Conservation (phyloP, 2,888 invertebrate species). For the Celastrina argiolus region DNA sequence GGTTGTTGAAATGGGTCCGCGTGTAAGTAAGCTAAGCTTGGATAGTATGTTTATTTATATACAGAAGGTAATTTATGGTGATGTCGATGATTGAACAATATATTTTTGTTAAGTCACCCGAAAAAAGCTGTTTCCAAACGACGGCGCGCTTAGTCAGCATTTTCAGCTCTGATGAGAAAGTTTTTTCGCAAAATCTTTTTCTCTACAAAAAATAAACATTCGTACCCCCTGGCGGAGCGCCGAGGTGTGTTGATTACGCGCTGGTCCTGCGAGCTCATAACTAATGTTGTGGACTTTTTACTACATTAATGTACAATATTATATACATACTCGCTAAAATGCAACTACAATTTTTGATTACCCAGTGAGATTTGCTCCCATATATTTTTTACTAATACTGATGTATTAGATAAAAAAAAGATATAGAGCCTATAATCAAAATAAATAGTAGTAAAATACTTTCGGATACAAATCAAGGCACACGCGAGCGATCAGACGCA, state of each 20-base stretch:
- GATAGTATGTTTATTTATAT: not conserved
- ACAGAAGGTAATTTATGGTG: not conserved
- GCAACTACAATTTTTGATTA: too few species aligned
- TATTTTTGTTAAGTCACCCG: slow-evolving; percentile 6
- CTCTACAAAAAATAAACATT: slow-evolving; percentile 9
- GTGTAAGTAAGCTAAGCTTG: too few species aligned
- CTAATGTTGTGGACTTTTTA: not conserved
- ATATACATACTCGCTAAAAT: too few species aligned
- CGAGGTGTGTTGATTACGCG: not conserved
- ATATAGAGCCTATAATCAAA: too few species aligned
- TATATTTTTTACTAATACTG: too few species aligned
- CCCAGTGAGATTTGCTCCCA: too few species aligned
- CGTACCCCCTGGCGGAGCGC: not conserved
- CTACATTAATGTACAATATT: too few species aligned
- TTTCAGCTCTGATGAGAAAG: not conserved
- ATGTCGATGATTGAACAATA: slow-evolving; percentile 1
- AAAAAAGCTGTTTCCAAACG: not conserved
- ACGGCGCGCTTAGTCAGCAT: not conserved
- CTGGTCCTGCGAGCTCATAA: not conserved
- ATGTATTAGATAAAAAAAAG: too few species aligned
- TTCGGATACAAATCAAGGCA: not conserved
- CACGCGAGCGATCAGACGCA: not conserved
- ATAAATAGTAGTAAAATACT: not conserved
- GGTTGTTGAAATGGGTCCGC: too few species aligned
- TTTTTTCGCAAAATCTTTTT: not conserved